Conservation (phyloP, 2,797 vertebrate species). For the Poeciliopsis turneri region DNA sequence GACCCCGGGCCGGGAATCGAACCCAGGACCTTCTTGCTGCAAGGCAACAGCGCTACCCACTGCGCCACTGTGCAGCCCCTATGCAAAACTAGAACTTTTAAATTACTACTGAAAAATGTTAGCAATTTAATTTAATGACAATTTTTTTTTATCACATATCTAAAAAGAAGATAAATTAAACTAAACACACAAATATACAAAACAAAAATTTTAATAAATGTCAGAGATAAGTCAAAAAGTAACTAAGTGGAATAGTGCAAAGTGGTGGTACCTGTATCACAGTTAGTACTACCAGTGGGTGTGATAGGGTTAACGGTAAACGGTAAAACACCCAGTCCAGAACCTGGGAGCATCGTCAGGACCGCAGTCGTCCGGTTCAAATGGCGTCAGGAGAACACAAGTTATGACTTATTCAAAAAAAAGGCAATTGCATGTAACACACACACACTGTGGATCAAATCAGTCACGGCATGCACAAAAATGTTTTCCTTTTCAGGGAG, state of each 20-base stretch:
- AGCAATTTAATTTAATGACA: background rate
- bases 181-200: slow-evolving; percentile 26
- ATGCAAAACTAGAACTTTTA: slow-evolving; percentile 9
- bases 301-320: slow-evolving; percentile 95
- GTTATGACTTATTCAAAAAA: slow-evolving; percentile 65
- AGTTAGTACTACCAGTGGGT: slow-evolving; percentile 97
- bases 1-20: too few relatives aligned
- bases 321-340: slow-evolving; percentile 95
- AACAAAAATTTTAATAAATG: background rate
- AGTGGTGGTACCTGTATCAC: slow-evolving; percentile 93
- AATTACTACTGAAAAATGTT: background rate
- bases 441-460: slow-evolving; percentile 54
- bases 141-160: background rate
- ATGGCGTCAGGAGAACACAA: slow-evolving; percentile 67
- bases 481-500: slow-evolving; percentile 23
- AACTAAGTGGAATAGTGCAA: slow-evolving; percentile 57
- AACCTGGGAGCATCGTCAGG: slow-evolving; percentile 86
- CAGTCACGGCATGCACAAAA: slow-evolving; percentile 66
- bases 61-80: too few relatives aligned
- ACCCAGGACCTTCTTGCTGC: too few relatives aligned
- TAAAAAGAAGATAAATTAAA: background rate
- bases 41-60: too few relatives aligned
- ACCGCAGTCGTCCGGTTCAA: slow-evolving; percentile 64
- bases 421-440: slow-evolving; percentile 55
- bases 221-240: slow-evolving; percentile 35